phyloP scores from a whole-genome alignment of 53 echinoderm and acorn worm species.

The Arbacia lixula region DNA sequence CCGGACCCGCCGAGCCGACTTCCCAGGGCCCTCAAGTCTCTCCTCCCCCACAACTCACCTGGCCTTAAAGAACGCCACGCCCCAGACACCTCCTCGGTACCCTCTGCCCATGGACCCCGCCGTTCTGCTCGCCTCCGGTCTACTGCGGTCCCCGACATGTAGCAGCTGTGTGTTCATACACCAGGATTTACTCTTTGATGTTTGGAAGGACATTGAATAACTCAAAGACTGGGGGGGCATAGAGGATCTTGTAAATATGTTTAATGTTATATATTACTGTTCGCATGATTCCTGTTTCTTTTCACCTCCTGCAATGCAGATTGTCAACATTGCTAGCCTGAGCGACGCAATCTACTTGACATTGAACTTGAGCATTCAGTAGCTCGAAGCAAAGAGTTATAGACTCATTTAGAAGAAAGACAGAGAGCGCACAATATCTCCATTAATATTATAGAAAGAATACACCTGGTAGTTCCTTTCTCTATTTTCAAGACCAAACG shows the following conservation, averaged over 20 bases:
- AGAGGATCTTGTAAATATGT: conserved; percentile 2
- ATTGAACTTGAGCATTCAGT: no score
- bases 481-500: background rate
- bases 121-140: conserved; percentile 1
- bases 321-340: conserved; percentile 32
- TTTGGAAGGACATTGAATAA: no score
- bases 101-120: conserved; percentile 1
- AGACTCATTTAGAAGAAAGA: background rate
- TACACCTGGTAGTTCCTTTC: no score
- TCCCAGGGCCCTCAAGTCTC: conserved; percentile 10
- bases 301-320: background rate
- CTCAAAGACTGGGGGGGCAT: conserved; percentile 39
- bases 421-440: background rate
- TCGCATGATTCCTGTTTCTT: background rate
- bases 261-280: no score
- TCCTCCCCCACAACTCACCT: conserved; percentile 8
- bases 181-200: no score
- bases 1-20: background rate
- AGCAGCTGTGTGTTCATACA: background rate
- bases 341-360: no score
- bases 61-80: conserved; percentile 3
- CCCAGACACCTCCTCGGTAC: background rate
- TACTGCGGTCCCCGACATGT: background rate
- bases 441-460: no score
- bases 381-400: no score